Percentiles rank a stretch among this genome's conserved stretches.
These are phyloP conservation scores for Acanthurus leucopareius DNA, from an alignment of 2,797 vertebrate species.

Conservation along the genomic window DNA sequence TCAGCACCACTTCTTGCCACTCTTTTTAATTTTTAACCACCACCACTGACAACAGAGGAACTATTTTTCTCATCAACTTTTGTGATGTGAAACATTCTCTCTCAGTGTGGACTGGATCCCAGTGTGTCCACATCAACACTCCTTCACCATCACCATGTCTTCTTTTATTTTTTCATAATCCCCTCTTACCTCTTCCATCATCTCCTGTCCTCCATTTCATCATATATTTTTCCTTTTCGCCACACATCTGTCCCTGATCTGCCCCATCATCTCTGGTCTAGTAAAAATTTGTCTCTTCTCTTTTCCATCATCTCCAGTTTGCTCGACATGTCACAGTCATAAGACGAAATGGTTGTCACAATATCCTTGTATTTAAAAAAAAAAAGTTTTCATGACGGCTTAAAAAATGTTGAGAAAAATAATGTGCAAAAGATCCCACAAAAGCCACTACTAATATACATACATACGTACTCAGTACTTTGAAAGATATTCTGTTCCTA, in stretches of 20 bases:
- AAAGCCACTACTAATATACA: not conserved
- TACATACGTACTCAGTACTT: not conserved
- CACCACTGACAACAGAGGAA: conserved; percentile 31
- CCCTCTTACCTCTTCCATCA: conserved; percentile 18
- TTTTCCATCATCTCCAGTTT: conserved; percentile 19
- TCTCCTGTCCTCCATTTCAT: conserved; percentile 14
- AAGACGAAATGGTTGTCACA: not conserved
- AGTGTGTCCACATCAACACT: not conserved
- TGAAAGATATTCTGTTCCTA: not conserved
- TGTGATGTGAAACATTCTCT: not conserved
- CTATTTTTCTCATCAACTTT: conserved; percentile 19
- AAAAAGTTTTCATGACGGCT: conserved; percentile 19
- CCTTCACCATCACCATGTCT: conserved; percentile 4
- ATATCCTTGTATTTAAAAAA: conserved; percentile 13
- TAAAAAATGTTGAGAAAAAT: conserved; percentile 7
- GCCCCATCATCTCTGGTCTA: conserved; percentile 18
- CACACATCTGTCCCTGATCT: conserved; percentile 12
- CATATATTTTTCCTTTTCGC: conserved; percentile 7
- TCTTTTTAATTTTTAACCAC: conserved; percentile 54
- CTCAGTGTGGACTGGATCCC: not conserved
- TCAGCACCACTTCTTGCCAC: conserved; percentile 25
- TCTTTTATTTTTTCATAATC: not conserved
- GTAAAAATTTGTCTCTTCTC: conserved; percentile 15
- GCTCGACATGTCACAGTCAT: conserved; percentile 17
- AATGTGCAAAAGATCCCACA: not conserved